Conservation (phyloP, 2,888 invertebrate species). For the Myopa testacea region DNA sequence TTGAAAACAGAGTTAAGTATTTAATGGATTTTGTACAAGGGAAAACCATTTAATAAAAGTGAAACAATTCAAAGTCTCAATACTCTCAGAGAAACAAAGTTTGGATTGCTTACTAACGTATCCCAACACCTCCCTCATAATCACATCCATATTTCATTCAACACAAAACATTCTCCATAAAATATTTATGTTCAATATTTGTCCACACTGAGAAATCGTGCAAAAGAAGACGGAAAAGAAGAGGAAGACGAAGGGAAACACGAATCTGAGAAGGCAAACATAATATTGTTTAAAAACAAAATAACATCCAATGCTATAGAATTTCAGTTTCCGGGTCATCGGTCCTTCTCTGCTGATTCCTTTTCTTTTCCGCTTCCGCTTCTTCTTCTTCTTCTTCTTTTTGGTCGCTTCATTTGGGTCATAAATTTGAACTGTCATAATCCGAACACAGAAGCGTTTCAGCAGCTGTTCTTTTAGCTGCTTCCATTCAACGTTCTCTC, state of each 20-base stretch:
- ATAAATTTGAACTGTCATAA: slow-evolving; percentile 26
- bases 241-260: neutral
- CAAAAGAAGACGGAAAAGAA: neutral
- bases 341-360: neutral
- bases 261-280: neutral
- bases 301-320: slow-evolving; percentile 13
- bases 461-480: slow-evolving; percentile 18
- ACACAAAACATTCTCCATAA: too few relatives aligned
- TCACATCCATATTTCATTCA: too few relatives aligned
- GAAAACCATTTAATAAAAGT: too few relatives aligned
- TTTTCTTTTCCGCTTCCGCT: neutral
- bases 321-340: slow-evolving; percentile 23
- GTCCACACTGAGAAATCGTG: neutral
- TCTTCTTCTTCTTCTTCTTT: neutral
- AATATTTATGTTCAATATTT: neutral
- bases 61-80: too few relatives aligned
- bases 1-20: too few relatives aligned
- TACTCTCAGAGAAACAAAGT: too few relatives aligned
- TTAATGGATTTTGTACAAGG: too few relatives aligned
- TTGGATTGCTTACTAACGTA: too few relatives aligned
- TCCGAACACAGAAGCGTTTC: slow-evolving; percentile 21
- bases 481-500: neutral
- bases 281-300: slow-evolving; percentile 1
- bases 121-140: too few relatives aligned
- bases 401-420: neutral